Evolutionary conservation across 2,888 invertebrate species (phyloP), one percentile per base, ranked within the genome.

Genomic region (Stomorhina lunata): DNA sequence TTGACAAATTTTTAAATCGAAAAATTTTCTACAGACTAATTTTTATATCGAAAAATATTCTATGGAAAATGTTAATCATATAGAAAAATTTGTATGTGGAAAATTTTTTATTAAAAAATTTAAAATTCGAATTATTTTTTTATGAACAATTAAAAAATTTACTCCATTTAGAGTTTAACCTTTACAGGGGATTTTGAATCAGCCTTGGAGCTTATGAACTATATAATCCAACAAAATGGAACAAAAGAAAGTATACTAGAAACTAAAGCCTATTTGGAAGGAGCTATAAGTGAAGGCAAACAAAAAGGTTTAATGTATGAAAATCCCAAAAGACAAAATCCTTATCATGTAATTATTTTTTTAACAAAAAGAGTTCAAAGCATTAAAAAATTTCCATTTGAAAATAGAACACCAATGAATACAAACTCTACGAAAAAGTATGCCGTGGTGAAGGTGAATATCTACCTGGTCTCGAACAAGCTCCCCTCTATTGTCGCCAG

Each of bases 221-320:
- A 96, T 88, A 92, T 99, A 48, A 91, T 98, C 55, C 93, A 93
- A 72, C 86, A 97, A 22, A 93, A 95, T 37, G 96, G 96, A 0
- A 92, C 93, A 4, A 98, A 99, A 89, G 92, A 94, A 17, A 93
- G 98, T 61, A 97, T 98, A 0, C 90, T 93, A 15, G 97, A 97
- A 73, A 98, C 98, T 90, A 94, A 96, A 84, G 94, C 94, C 0
- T 97, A 97, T 90, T 98, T 98, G 89, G 95, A 96, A 89, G 95
- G 95, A 85, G 94, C 95, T 80, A 93, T 98, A 20, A 92, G 93
- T 15, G 93, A 86, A 22, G 88, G 88, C 0, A 81, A 86, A n/a
- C 86, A 86, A 37, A 84, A 71, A 4, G 89, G 89, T 0, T 61
- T 89, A 3, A 82, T 89, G 59, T 86, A 88, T 40, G 68, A 37